These are phyloP conservation scores for Labeo catla DNA, from an alignment of 2,113 vertebrate species.

Conservation along the genomic window DNA sequence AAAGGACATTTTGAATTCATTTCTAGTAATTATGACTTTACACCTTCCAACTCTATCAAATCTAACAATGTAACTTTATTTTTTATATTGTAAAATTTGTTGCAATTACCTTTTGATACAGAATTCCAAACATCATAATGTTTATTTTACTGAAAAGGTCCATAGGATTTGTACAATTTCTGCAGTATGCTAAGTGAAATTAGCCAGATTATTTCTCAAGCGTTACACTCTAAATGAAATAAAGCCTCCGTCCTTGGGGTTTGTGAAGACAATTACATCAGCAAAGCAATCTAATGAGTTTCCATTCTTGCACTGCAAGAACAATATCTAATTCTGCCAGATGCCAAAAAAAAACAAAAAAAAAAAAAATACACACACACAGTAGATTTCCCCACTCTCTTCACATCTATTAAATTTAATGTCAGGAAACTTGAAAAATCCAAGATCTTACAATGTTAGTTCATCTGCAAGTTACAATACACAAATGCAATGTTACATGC, in stretches of 20 bases:
- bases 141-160: constrained; percentile 3
- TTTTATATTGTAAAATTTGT: background rate
- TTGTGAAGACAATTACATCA: constrained; percentile 24
- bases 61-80: background rate
- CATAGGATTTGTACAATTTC: constrained; percentile 25
- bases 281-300: constrained; percentile 47
- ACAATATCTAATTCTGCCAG: constrained; percentile 44
- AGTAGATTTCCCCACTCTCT: background rate
- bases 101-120: background rate
- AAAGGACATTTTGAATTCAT: background rate
- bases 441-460: background rate
- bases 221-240: constrained; percentile 37
- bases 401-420: constrained; percentile 21
- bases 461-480: background rate
- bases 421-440: constrained; percentile 5
- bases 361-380: background rate
- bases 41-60: background rate
- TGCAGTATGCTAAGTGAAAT: constrained; percentile 41
- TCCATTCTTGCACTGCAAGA: constrained; percentile 39
- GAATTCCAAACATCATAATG: background rate
- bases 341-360: constrained; percentile 36
- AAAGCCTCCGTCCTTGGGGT: constrained; percentile 41
- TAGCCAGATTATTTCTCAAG: constrained; percentile 31
- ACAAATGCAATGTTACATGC: background rate
- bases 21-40: background rate